Conservation (phyloP, 2,113 vertebrate species). For the Erythrocercus mccallii region DNA sequence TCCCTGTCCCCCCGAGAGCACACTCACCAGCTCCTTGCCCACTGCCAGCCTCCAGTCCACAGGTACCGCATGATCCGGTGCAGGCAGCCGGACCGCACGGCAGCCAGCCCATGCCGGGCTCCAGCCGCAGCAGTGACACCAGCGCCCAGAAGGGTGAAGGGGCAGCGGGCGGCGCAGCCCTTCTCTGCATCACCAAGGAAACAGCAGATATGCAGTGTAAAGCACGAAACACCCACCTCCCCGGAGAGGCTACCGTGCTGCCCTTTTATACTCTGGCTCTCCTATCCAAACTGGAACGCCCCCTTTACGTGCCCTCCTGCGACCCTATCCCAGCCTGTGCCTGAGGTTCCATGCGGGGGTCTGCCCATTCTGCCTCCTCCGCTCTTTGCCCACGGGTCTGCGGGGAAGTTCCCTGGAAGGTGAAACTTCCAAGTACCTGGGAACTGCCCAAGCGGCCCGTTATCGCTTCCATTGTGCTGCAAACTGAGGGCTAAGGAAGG, state of each 20-base stretch:
- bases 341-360: fast-evolving
- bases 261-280: neutral
- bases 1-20: fast-evolving
- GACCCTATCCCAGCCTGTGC: neutral
- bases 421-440: fast-evolving
- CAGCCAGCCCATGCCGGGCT: neutral
- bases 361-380: neutral
- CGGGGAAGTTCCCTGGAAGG: fast-evolving
- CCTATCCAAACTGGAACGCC: neutral
- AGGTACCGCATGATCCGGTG: fast-evolving
- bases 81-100: fast-evolving
- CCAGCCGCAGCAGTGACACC: neutral
- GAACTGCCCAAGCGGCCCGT: neutral
- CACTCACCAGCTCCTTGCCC: neutral
- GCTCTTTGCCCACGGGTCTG: neutral
- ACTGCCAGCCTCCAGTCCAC: fast-evolving
- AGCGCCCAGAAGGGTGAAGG: neutral
- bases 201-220: fast-evolving
- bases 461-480: neutral
- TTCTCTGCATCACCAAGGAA: fast-evolving
- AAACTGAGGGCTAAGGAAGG: too few relatives aligned
- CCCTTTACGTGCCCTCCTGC: too few relatives aligned
- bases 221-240: fast-evolving
- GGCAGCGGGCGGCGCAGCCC: fast-evolving
- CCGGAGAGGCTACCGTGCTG: fast-evolving